Base-by-base conservation (phyloP, 37 sponge, comb jelly and placozoan species). In the Axinella damicornis region DNA sequence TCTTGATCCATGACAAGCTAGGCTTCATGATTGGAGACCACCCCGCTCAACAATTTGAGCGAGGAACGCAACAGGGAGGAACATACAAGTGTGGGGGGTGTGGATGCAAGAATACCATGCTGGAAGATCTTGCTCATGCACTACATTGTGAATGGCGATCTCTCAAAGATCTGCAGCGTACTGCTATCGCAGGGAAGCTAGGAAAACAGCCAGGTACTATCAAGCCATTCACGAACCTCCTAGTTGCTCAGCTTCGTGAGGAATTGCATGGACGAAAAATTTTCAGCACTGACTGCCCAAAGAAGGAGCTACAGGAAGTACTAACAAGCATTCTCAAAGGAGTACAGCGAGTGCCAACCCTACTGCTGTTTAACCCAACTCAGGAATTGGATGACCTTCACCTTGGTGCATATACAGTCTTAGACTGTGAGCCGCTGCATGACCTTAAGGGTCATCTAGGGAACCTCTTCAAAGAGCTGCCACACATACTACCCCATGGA, bases 21-120 rank as follows among this genome's bases (percentile, higher is more conserved):
- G 20, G 57, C 28, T 84, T 84, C 33, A 76, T 84, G 65, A 36
- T 76, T 63, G 85, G 85, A 19, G 85, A 84, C 69, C 67, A 84
- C 57, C 74, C 74, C 14, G 85, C 85, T n/a, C 46, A 46, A 9
- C 46, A 46, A 9, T 46, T 46, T 46, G 46, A 46, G 9, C 46
- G 46, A 46, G 46, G 85, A 20, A 76, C 78, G 9, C 77, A 85
- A 68, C 57, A 55, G 34, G 85, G 85, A 18, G 85, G 85, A 53
- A 76, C 41, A 2, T 85, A 38, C 76, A 41, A 64, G 25, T 85
- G 85, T 67, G 56, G 46, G 46, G 46, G 66, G 16, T 77, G 85
- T 77, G 77, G 53, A n/a, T 25, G 17, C 34, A 75, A 31, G 11
- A 32, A 16, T 12, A 21, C 24, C 13, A 66, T 32, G 39, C 39